phyloP scores from a whole-genome alignment of 2,113 vertebrate genomes.

The Aplodontia rufa region DNA sequence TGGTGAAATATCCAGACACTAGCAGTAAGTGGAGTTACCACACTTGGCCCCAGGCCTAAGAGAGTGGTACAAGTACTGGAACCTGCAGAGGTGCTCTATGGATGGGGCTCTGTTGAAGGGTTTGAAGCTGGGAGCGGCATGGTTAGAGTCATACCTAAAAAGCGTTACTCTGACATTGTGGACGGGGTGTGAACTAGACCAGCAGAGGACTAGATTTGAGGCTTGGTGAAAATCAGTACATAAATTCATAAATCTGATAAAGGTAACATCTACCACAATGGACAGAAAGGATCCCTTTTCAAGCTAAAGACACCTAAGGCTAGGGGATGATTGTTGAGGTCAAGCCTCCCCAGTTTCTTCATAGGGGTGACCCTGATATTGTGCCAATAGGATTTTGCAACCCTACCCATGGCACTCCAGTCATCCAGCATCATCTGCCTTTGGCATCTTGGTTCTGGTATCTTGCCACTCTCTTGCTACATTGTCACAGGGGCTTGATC shows the following conservation, averaged over 20 bases:
- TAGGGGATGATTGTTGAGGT: not conserved
- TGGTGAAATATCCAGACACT: not conserved
- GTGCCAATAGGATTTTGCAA: not conserved
- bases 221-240: not conserved
- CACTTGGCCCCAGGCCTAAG: not conserved
- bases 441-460: not conserved
- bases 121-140: not conserved
- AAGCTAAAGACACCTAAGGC: not conserved
- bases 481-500: not conserved
- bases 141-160: not conserved
- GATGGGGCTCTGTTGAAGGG: not conserved
- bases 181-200: too few relatives aligned
- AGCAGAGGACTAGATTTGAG: not conserved
- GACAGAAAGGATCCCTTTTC: not conserved
- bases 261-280: not conserved
- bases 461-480: not conserved
- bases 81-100: not conserved
- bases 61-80: too few relatives aligned
- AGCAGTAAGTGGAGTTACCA: not conserved
- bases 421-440: not conserved
- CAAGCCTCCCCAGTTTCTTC: not conserved
- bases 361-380: too few relatives aligned
- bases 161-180: not conserved
- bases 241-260: not conserved
- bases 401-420: not conserved